Conservation (phyloP, 30 jellyfish, hydroid and myxozoan genomes). For the Catostylus mosaicus region DNA sequence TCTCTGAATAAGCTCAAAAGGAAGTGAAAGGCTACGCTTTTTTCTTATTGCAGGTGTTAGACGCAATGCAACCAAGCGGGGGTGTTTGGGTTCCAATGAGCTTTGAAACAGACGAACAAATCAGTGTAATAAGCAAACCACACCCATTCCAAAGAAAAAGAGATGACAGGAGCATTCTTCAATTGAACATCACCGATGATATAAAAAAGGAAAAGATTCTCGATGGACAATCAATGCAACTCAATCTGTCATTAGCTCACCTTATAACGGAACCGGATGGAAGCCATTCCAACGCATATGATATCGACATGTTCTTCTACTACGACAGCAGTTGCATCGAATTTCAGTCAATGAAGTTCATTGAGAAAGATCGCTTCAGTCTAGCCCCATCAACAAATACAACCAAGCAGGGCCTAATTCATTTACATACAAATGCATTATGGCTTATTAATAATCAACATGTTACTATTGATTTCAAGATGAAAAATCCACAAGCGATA, state of each 20-base stretch:
- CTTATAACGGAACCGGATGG: background rate
- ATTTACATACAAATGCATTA: background rate
- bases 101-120: background rate
- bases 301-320: background rate
- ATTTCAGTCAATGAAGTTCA: background rate
- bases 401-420: background rate
- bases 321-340: background rate
- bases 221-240: background rate
- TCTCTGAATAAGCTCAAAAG: too few relatives aligned
- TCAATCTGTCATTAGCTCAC: background rate
- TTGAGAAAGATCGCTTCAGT: background rate
- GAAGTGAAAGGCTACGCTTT: too few relatives aligned
- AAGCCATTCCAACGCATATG: constrained; percentile 10
- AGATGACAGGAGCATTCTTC: constrained; percentile 1
- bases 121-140: background rate
- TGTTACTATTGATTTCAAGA: background rate
- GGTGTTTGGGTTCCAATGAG: background rate
- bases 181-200: background rate
- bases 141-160: background rate
- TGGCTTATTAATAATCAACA: background rate
- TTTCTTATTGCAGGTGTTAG: background rate
- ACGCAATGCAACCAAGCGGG: constrained; percentile 7
- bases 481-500: constrained; percentile 1
- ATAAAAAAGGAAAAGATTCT: background rate
- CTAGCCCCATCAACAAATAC: background rate